Conservation (phyloP, 2,797 vertebrate species). For the Carcharodon carcharias region DNA sequence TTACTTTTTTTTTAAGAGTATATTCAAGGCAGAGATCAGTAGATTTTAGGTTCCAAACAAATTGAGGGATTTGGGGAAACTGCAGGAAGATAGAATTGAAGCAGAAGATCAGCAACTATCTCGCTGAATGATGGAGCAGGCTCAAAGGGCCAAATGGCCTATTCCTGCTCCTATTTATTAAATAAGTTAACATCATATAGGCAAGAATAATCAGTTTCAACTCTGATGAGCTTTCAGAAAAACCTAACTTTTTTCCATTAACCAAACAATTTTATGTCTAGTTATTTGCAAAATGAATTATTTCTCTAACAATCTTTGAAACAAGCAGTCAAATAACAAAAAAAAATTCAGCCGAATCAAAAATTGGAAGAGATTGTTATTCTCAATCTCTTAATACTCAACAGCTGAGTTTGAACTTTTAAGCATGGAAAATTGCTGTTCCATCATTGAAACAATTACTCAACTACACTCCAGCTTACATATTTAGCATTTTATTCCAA, state of each 20-base stretch:
- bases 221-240: background rate
- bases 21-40: background rate
- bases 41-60: background rate
- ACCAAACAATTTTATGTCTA: background rate
- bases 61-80: background rate
- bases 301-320: background rate
- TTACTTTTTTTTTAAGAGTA: no score
- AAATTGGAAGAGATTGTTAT: background rate
- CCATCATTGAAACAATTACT: background rate
- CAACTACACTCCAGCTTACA: background rate
- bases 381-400: background rate
- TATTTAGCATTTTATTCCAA: background rate
- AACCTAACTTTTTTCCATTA: background rate
- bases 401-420: background rate
- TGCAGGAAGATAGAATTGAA: background rate
- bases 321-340: background rate
- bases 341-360: background rate
- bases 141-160: no score
- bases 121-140: no score
- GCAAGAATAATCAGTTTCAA: background rate
- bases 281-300: background rate
- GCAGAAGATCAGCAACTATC: no score
- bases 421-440: background rate
- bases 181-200: background rate
- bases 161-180: background rate